Base-by-base conservation (phyloP, 37 sponge, comb jelly and placozoan genomes). In the Lycopodina hypogea region DNA sequence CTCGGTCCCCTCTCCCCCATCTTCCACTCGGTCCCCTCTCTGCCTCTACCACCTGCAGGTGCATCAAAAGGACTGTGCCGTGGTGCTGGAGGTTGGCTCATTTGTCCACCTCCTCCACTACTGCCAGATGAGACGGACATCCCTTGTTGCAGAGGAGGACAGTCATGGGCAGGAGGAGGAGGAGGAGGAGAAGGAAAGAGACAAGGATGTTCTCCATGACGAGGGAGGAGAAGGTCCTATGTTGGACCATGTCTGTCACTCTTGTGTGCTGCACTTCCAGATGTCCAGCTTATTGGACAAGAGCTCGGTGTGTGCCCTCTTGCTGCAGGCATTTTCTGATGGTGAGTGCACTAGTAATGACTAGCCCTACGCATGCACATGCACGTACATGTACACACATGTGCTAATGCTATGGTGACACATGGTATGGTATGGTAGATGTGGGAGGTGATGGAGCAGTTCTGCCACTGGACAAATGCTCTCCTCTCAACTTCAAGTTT, bases 241-340 rank as follows among this genome's bases (percentile, higher is more conserved):
- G 9, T 4, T 12, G 48, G 48, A 9, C 9, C 4, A 9, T 45
- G 48, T 45, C 48, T 4, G 8, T 4, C 48, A 9, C 48, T 2
- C 66, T 33, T 42, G 56, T 42, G 37, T 35, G 53, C 7, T 70
- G 2, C 21, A 62, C 36, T 80, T 86, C 42, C 21, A 80, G 23
- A 42, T 75, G 15, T 42, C 69, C 57, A 51, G 58, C 36, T 70
- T 86, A 34, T 72, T 79, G 17, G 29, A 28, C 39, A 86, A 57
- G 61, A 64, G 69, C 28, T 57, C 36, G 2, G 76, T 75, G 0
- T 30, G 56, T 29, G 81, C 56, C 7, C 39, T 74, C 30, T 40
- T 76, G 0, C 58, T 86, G 42, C 36, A n/a, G 8, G 69, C 75
- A 17, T 86, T 86, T 70, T 66, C 87, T 42, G 81, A 79, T 41